These are phyloP conservation scores for Trachelus iudaicus DNA, from an alignment of 2,888 invertebrate species.

Conservation along the genomic window DNA sequence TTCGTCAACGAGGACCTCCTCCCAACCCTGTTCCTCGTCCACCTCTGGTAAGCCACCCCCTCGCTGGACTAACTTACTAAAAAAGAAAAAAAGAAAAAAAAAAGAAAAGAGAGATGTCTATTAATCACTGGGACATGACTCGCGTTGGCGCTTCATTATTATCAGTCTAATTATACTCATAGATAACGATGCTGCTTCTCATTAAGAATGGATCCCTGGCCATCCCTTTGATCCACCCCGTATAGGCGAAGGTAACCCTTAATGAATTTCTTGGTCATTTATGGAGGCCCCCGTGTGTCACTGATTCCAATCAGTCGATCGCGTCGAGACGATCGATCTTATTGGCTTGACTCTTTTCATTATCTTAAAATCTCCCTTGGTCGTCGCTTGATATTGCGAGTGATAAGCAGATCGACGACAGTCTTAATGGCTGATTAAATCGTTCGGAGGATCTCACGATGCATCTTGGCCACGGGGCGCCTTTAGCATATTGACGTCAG, in stretches of 20 bases:
- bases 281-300: background rate
- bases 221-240: background rate
- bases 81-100: conserved; percentile 24
- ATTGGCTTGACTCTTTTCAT: background rate
- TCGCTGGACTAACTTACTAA: conserved; percentile 31
- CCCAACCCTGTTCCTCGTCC: conserved; percentile 65
- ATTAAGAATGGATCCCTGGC: background rate
- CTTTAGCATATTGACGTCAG: background rate
- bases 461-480: background rate
- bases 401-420: background rate
- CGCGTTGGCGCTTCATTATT: conserved; percentile 30
- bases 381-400: background rate
- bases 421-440: background rate
- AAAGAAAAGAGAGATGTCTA: conserved; percentile 22
- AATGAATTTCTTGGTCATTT: background rate
- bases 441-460: background rate
- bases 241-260: background rate
- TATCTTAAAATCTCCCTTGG: background rate
- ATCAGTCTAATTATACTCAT: background rate
- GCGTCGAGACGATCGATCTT: background rate
- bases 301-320: background rate
- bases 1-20: conserved; percentile 60
- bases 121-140: conserved; percentile 24
- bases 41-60: conserved; percentile 62
- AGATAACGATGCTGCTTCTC: background rate